Evolutionary conservation across 2,113 vertebrate genomes (phyloP).

Genomic region (Hemichromis elongatus): DNA sequence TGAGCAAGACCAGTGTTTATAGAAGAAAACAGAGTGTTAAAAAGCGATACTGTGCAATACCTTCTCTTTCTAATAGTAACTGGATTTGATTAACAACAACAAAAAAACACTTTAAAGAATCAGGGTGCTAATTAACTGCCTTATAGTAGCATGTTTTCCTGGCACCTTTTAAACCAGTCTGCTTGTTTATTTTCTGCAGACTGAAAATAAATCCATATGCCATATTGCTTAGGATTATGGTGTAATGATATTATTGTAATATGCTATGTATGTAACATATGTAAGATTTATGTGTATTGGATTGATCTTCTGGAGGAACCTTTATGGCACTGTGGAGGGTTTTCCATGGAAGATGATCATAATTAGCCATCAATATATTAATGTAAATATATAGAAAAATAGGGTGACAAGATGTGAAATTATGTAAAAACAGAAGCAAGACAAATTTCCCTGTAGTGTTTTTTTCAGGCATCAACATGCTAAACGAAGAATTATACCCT

Average conservation of each 20-base stretch:
- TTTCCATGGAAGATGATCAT: not conserved
- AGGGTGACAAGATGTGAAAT: not conserved
- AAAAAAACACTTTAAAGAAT: not conserved
- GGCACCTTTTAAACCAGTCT: not conserved
- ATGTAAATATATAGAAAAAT: not conserved
- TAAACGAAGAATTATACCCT: not conserved
- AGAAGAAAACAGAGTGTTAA: not conserved
- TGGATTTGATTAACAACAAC: not conserved
- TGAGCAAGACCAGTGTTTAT: not conserved
- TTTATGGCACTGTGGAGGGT: not conserved
- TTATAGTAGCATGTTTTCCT: not conserved
- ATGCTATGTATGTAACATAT: not conserved
- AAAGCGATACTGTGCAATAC: not conserved
- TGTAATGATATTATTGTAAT: not conserved
- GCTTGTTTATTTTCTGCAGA: not conserved
- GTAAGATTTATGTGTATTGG: not conserved
- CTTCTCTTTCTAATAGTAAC: not conserved
- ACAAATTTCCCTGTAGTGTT: not conserved
- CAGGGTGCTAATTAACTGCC: not conserved
- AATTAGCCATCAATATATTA: not conserved
- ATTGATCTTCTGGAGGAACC: not conserved
- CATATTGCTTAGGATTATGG: not conserved
- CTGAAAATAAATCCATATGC: not conserved
- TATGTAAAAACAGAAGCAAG: not conserved
- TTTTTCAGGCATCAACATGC: not conserved